Base-by-base conservation (phyloP, 2,113 vertebrate species). In the Notechis scutatus region DNA sequence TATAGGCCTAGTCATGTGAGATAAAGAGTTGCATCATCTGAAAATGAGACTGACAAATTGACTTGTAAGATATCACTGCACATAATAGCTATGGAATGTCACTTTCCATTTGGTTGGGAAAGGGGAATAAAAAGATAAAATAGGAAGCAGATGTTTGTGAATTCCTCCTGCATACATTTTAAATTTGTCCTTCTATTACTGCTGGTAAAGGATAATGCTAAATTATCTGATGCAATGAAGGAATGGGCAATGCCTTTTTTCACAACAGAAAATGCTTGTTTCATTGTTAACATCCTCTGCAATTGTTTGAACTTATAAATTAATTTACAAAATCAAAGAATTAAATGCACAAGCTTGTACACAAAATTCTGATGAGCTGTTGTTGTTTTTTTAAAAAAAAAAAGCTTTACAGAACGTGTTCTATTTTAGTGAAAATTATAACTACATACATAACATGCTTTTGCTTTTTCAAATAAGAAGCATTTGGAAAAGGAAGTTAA, bases 1-100 rank as follows among this genome's bases (percentile, higher is more conserved):
- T 98, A 95, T 94, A 95, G 97, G 96, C 94, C 96, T 96, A 97
- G 96, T 97, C 98, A 96, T 98, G 98, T 98, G 98, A 97, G 93
- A 98, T 97, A 98, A 98, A 98, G 95, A 97, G 97, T 97, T 95
- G 97, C 97, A 97, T 97, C 97, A 94, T 95, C 54, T 90, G 96
- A 97, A 97, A 97, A 98, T 85, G 96, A 97, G 97, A 94, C 96
- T 12, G 91, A 94, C 94, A 96, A 96, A 97, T 96, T 96, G 97
- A 97, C 96, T 97, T 21, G 59, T 92, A 96, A 95, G 96, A 95
- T 96, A 96, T 93, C 95, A 92, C 0, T 0, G 96, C 95, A 86
- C 2, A 6, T 92, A 91, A 90, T 94, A 96, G 97, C 93, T 94
- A 92, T 93, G 96, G 96, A 95, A 96, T 95, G 95, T 94, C 5